Conservation (phyloP, 2,888 invertebrate species). For the Ariolimax columbianus region DNA sequence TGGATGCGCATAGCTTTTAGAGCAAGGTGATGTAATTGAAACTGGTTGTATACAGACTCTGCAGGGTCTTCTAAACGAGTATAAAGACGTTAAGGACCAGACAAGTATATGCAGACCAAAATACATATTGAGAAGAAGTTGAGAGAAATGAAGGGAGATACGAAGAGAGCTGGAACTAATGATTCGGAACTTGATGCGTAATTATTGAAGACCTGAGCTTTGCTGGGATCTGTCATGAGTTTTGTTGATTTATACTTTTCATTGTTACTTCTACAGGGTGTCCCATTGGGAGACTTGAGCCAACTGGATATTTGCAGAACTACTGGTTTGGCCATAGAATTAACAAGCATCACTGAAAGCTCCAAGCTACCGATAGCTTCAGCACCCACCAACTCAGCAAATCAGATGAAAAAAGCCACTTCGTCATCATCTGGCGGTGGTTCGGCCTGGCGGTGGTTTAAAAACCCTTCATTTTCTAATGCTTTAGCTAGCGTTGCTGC, state of each 20-base stretch:
- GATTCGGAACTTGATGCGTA: no score
- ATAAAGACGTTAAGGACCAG: no score
- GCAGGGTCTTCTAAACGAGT: no score
- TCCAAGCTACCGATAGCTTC: constrained; percentile 8
- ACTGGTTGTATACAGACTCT: no score
- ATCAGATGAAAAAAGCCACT: not conserved
- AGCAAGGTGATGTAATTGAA: no score
- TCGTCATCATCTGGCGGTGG: not conserved
- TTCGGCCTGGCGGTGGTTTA: constrained; percentile 44
- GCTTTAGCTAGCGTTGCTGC: constrained; percentile 49
- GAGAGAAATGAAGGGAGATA: no score
- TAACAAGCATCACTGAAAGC: not conserved
- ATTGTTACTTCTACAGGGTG: not conserved
- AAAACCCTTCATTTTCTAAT: constrained; percentile 43
- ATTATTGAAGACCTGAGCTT: no score
- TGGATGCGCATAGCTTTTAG: no score
- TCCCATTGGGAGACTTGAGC: not conserved
- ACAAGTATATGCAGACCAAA: no score
- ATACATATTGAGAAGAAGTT: no score
- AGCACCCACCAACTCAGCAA: not conserved
- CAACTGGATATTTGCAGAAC: not conserved
- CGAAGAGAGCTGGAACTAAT: no score
- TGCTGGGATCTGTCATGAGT: no score
- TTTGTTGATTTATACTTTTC: not conserved
- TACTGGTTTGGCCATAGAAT: not conserved